phyloP scores from a whole-genome alignment of 1,140 invertebrate species.

The Sycophaga agraensis region DNA sequence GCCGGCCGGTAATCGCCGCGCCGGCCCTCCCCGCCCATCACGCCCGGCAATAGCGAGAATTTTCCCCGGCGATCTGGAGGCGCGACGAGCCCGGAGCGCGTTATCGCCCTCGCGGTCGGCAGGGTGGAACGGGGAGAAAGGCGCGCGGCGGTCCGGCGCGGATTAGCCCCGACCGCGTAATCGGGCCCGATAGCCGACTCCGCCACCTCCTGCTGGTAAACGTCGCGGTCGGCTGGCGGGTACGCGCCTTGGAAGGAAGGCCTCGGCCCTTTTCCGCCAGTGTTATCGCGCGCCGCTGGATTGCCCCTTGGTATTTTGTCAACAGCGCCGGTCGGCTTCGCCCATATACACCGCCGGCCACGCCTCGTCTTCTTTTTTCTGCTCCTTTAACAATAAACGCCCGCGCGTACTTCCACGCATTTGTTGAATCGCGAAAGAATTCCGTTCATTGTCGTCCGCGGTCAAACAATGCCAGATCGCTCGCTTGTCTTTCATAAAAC shows the following conservation, averaged over 20 bases:
- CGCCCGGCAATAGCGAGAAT: slow-evolving; percentile 18
- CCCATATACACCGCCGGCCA: slow-evolving; percentile 18
- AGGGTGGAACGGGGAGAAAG: background rate
- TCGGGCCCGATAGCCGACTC: background rate
- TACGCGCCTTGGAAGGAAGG: no score
- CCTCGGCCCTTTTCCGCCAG: background rate
- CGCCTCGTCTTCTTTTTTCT: slow-evolving; percentile 30
- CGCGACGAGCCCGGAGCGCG: background rate
- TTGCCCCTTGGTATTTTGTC: slow-evolving; percentile 23
- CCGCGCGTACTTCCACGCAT: slow-evolving; percentile 18
- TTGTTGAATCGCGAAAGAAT: slow-evolving; percentile 49
- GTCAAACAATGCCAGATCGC: slow-evolving; percentile 12
- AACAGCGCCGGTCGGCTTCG: no score
- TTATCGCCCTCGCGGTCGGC: background rate
- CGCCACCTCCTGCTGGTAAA: background rate
- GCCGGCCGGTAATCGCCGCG: background rate
- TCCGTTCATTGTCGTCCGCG: slow-evolving; percentile 42
- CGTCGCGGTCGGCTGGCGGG: no score
- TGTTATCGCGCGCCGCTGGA: slow-evolving; percentile 15
- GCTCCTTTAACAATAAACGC: slow-evolving; percentile 8
- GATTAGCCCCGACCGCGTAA: background rate
- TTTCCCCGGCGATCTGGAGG: slow-evolving; percentile 4
- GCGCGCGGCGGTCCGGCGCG: background rate
- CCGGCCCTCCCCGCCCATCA: background rate
- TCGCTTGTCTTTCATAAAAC: slow-evolving; percentile 4